Percentiles rank a stretch among this genome's conserved stretches.
Conservation (phyloP, 2,113 vertebrate species). For the Trichechus manatus region DNA sequence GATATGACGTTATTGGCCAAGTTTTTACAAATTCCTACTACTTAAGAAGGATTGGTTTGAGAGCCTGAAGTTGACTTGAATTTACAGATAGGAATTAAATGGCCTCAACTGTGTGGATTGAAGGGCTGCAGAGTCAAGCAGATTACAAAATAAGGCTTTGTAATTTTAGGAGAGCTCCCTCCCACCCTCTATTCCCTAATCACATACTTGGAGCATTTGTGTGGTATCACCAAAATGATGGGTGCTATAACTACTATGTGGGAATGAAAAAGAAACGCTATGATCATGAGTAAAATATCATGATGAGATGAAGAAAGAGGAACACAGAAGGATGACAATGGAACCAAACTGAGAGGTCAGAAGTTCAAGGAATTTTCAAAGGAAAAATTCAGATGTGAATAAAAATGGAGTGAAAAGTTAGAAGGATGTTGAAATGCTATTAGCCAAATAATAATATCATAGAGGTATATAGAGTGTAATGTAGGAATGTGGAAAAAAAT, state of each 20-base stretch:
- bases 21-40: conserved; percentile 37
- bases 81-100: conserved; percentile 63
- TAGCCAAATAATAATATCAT: background rate
- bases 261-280: conserved; percentile 63
- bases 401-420: background rate
- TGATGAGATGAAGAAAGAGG: conserved; percentile 22
- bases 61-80: background rate
- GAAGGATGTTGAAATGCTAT: background rate
- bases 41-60: conserved; percentile 20
- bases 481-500: background rate
- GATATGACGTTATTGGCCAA: background rate
- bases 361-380: conserved; percentile 63
- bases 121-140: conserved; percentile 67
- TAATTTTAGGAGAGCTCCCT: conserved; percentile 68
- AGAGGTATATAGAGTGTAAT: background rate
- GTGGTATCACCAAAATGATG: conserved; percentile 76
- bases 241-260: conserved; percentile 48
- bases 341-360: conserved; percentile 50
- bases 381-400: background rate
- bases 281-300: conserved; percentile 43
- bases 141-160: conserved; percentile 65
- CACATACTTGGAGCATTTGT: conserved; percentile 61
- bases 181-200: conserved; percentile 68
- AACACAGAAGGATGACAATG: background rate
- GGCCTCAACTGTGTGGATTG: conserved; percentile 22